A percentile compares a stretch with the other conserved stretches of the same genome.
Conservation (phyloP, 2,888 invertebrate species). For the Rosalia funebris region DNA sequence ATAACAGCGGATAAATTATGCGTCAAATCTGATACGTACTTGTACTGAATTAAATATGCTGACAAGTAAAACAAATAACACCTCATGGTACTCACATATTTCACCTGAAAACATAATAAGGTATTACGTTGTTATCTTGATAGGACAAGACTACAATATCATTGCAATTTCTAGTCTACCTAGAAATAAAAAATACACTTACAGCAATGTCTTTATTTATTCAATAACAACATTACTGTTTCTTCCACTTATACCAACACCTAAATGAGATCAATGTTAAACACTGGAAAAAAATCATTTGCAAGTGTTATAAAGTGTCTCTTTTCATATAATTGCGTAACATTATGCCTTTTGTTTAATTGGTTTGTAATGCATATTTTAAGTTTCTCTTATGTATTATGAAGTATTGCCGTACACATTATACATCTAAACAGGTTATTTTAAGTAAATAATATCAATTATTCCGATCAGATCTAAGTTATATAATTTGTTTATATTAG, state of each 20-base stretch:
- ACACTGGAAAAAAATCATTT: slow-evolving; percentile 2
- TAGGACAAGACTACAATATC: slow-evolving; percentile 9
- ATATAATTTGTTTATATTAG: slow-evolving; percentile 14
- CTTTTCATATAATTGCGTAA: not conserved
- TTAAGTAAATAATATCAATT: slow-evolving; percentile 12
- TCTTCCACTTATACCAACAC: too few relatives aligned
- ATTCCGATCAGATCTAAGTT: slow-evolving; percentile 11
- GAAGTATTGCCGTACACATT: slow-evolving; percentile 3
- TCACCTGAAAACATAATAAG: slow-evolving; percentile 3
- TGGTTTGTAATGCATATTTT: slow-evolving; percentile 15
- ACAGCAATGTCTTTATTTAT: too few relatives aligned
- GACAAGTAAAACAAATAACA: slow-evolving; percentile 5
- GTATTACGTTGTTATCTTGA: slow-evolving; percentile 13
- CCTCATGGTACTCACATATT: not conserved
- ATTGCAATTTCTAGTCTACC: not conserved
- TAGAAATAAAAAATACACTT: too few relatives aligned
- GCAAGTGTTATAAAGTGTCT: slow-evolving; percentile 1
- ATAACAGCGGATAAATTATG: not conserved
- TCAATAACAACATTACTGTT: too few relatives aligned
- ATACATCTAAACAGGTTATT: slow-evolving; percentile 9
- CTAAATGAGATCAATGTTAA: too few relatives aligned
- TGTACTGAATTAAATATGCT: slow-evolving; percentile 7
- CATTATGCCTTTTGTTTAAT: slow-evolving; percentile 12
- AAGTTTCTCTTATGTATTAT: slow-evolving; percentile 12
- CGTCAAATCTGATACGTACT: not conserved